Base-by-base conservation (phyloP, 1,140 invertebrate species). In the Bombus haemorrhoidalis region DNA sequence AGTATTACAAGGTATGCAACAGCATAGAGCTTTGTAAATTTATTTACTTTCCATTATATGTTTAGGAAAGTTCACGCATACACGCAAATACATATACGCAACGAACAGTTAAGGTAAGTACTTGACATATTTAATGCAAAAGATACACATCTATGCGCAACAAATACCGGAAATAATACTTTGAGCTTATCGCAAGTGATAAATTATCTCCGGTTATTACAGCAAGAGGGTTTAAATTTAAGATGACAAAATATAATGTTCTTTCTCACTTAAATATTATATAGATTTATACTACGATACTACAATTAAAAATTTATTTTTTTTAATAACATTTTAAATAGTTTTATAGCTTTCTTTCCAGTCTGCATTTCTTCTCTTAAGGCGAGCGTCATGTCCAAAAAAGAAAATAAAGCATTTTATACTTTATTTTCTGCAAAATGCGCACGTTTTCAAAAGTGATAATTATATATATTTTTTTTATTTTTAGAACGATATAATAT, bases 381-480 rank as follows among this genome's bases (percentile, higher is more conserved):
- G 6, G 34, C 25, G 25, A 74, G 28, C 57, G 62, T 32, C 10
- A 25, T 74, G 34, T 28, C 25, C 34, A 41, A n/a, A 32, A 41
- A 32, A 64, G 47, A 39, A 22, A n/a, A 5, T 53, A 37, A 28
- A 28, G 6, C 28, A 10, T 25, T 22, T 72, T 53, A 53, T 53
- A 53, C 18, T 53, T 53, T 18, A 53, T 53, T 53, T 53, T 53
- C 6, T 53, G 32, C 4, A 62, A 28, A 28, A n/a, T 22, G 69
- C 39, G 39, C 37, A 66, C 25, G 37, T 34, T 64, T 43, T 59
- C 43, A 71, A 0, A 15, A 59, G 9, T 1, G 15, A 68, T 68
- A 57, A 68, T 57, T 78, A 79, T n/a, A 59, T 10, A 53, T 47
- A 71, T 34, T 28, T 41, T 43, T 83, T 76, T 76, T 43, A n/a